Conservation (phyloP, 2,888 invertebrate genomes). For the Colostygia pectinataria region DNA sequence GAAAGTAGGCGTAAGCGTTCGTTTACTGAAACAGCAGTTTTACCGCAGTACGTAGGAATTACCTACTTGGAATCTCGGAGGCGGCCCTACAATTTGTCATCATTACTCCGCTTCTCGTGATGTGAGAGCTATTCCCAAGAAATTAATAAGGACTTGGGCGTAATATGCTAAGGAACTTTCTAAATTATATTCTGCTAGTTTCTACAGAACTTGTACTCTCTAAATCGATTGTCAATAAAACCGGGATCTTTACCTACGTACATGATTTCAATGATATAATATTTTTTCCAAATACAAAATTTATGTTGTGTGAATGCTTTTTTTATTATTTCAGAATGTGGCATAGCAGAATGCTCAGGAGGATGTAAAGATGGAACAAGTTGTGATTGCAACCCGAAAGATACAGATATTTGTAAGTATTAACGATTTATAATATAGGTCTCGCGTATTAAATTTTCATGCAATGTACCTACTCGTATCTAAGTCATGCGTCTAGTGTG, state of each 20-base stretch:
- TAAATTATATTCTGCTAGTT: too few relatives aligned
- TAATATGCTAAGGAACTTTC: background rate
- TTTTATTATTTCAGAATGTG: constrained; percentile 59
- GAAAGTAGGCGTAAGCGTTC: background rate
- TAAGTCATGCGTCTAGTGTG: too few relatives aligned
- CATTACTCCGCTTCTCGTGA: constrained; percentile 31
- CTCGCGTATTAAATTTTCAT: too few relatives aligned
- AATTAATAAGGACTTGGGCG: constrained; percentile 36
- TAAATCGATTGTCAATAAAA: too few relatives aligned
- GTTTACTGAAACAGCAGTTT: constrained; percentile 6
- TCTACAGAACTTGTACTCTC: too few relatives aligned
- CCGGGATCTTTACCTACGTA: too few relatives aligned
- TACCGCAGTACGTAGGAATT: constrained; percentile 1
- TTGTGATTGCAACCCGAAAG: constrained; percentile 71
- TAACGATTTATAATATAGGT: too few relatives aligned
- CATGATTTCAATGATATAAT: too few relatives aligned
- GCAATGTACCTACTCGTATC: too few relatives aligned
- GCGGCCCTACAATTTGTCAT: constrained; percentile 34
- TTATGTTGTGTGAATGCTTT: constrained; percentile 7
- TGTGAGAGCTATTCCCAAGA: constrained; percentile 27
- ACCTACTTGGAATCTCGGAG: constrained; percentile 20
- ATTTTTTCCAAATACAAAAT: too few relatives aligned
- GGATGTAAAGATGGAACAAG: constrained; percentile 54
- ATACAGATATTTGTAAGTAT: constrained; percentile 63
- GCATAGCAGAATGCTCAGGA: constrained; percentile 69